Evolutionary conservation across 37 sponge, comb jelly and placozoan genomes (phyloP).

Genomic region (Oopsacas minuta): DNA sequence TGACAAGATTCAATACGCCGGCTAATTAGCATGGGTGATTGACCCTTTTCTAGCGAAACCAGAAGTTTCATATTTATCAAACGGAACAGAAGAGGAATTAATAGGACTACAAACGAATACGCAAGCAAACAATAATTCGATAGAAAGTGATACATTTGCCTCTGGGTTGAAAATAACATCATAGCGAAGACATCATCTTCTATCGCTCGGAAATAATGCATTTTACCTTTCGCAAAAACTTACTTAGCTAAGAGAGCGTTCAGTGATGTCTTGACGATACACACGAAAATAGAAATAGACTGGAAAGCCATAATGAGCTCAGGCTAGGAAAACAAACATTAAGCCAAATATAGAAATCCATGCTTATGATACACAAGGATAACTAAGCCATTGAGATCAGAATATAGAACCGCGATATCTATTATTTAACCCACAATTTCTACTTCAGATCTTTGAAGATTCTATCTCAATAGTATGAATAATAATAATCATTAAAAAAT

Average conservation of each 20-base stretch:
- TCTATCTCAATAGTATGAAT: too few relatives aligned
- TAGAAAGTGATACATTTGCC: neutral
- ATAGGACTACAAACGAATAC: neutral
- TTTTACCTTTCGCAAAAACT: neutral
- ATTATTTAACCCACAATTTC: too few relatives aligned
- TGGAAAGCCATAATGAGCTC: neutral
- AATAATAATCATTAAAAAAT: too few relatives aligned
- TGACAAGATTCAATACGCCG: neutral
- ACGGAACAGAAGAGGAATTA: slow-evolving; percentile 4
- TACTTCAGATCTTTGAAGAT: too few relatives aligned
- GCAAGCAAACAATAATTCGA: neutral
- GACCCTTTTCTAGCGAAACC: neutral
- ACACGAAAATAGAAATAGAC: too few relatives aligned
- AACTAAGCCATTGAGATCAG: too few relatives aligned
- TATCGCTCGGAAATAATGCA: too few relatives aligned
- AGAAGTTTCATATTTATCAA: neutral
- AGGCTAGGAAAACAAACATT: neutral
- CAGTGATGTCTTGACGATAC: neutral
- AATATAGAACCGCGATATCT: too few relatives aligned
- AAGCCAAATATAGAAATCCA: neutral
- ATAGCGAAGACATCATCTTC: neutral
- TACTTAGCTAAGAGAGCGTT: neutral
- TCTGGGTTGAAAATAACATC: neutral
- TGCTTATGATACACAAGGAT: too few relatives aligned
- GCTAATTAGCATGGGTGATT: neutral